phyloP scores from a whole-genome alignment of 1,140 invertebrate genomes.

The Thalassaphorura encarpata region DNA sequence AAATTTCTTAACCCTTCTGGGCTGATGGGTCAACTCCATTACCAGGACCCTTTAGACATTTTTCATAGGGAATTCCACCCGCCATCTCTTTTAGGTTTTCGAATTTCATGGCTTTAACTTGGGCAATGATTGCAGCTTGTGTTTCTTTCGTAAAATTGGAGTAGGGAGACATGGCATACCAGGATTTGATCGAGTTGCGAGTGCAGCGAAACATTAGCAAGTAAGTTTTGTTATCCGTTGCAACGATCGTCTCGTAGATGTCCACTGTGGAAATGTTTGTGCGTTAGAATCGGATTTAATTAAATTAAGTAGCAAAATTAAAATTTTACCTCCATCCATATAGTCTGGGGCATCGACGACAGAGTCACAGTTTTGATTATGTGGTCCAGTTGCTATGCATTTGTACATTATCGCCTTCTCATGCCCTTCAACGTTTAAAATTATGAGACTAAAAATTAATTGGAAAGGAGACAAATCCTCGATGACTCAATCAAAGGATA shows the following conservation, averaged over 20 bases:
- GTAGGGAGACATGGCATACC: conserved; percentile 5
- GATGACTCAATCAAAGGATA: no score
- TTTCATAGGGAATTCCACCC: no score
- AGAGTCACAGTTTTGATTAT: background rate
- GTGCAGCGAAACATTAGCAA: conserved; percentile 1
- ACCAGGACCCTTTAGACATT: no score
- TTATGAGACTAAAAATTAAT: no score
- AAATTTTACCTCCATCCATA: background rate
- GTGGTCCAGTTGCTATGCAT: background rate
- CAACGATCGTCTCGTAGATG: background rate
- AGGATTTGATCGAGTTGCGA: background rate
- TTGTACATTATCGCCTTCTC: background rate
- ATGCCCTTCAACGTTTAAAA: no score
- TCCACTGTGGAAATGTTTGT: background rate
- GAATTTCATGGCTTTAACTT: no score
- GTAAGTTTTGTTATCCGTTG: background rate
- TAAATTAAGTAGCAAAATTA: background rate
- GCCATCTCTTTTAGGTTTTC: no score
- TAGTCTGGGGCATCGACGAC: background rate
- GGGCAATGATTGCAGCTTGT: no score
- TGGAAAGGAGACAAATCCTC: no score
- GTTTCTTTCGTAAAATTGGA: no score
- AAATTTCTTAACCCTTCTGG: no score
- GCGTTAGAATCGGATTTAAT: background rate
- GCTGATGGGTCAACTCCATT: no score